Evolutionary conservation across 2,888 invertebrate genomes (phyloP), one percentile per base, ranked within the genome.

Genomic region (Rosalia funebris): DNA sequence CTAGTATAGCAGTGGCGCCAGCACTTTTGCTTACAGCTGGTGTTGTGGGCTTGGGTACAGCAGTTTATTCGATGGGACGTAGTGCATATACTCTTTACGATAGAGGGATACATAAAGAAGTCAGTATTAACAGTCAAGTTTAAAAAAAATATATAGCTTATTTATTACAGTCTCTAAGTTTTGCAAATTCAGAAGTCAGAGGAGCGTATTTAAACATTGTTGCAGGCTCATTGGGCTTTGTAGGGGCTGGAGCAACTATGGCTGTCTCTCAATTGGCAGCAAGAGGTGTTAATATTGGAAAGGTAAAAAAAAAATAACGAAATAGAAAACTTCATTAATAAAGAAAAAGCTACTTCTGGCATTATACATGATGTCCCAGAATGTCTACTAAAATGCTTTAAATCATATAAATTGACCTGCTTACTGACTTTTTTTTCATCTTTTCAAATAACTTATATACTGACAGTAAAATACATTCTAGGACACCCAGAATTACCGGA

Each of bases 161-260:
- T 32, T 14, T 7, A 25, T 69, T 71, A 37, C 54, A 72, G 72
- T 60, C 65, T 12, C 44, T 71, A 37, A 84, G 84, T 65, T 82
- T 85, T 0, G 78, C 77, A 17, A 83, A 87, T 70, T 73, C 84
- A 0, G 86, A 87, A 58, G 86, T 87, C 0, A 82, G 87, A n/a
- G 84, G 84, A 44, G 86, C 86, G 52, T 87, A 87, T 82, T 69
- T 87, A 19, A 87, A 86, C 74, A 85, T 87, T 37, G 82, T 84
- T 0, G 86, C 86, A 1, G 86, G 86, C 0, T 81, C 84, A 39
- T 81, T 86, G 0, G 86, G 87, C 0, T 79, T 87, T 3, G 83
- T 83, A 0, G 85, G 86, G 0, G 84, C 84, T 3, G 86, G 85
- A 0, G 85, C 86, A 0, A 82, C 81, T 67, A 78, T 78, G 3